Evolutionary conservation across 2,113 vertebrate species (phyloP), one percentile per base, ranked within the genome.

Genomic region (Corvus cornix): DNA sequence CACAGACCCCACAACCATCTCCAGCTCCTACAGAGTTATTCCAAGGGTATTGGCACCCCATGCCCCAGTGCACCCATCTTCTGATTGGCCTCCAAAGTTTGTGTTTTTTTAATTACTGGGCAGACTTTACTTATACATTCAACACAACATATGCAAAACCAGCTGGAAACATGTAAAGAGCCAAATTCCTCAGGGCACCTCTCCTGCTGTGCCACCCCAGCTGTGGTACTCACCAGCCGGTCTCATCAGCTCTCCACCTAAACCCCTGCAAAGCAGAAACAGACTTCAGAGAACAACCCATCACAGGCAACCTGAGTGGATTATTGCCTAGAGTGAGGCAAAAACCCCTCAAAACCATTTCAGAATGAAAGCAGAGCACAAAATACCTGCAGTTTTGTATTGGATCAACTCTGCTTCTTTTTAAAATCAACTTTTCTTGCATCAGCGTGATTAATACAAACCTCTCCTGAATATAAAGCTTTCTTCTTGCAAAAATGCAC

Each of bases 181-280:
- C 31, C n/a, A 6, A 48, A 77, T 26, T 83, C 2, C 27, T 68
- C 24, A 33, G 41, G 49, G 55, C 41, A 20, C 15, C 68, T 55
- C 28, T 24, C 6, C 24, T 58, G 66, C 46, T 52, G 58, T 49
- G 35, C 41, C 74, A 26, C 2, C 62, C 16, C 43, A 55, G 67
- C 28, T 11, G 2, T 55, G 69, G 80, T 31, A 97, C 98, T 89
- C 95, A 99, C 99, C 98, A 96, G 99, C 99, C 52, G 98, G 98
- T 95, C 98, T 98, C 99, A 99, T 99, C 56, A 99, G 97, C 15
- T 99, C 98, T 96, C 99, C 99, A 83, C 99, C 99, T 31, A 99
- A 98, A 24, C 99, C 99, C 98, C 99, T 99, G 75, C 31, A 97
- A 98, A 97, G 88, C 26, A 90, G 51, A 87, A 28, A 95, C 22